Percentiles rank a stretch among this genome's conserved stretches.
These are phyloP conservation scores for Bergia sp. DNA, from an alignment of 92 coral and sea anemone genomes.

Conservation along the genomic window DNA sequence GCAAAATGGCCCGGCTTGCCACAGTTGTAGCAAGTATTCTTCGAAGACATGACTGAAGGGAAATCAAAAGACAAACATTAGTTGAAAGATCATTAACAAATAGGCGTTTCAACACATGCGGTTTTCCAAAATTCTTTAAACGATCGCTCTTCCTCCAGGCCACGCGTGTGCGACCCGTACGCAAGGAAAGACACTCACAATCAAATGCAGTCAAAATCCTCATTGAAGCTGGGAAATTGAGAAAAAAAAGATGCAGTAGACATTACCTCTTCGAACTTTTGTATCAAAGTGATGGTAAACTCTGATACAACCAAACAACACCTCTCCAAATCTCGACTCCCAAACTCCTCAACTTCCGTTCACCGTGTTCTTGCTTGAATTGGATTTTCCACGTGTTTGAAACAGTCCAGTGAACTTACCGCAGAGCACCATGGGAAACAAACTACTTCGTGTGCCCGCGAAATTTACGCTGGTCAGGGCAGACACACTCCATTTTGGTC, in stretches of 20 bases:
- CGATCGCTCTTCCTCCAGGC: neutral
- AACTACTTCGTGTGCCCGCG: neutral
- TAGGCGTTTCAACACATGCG: neutral
- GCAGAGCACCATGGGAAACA: slow-evolving; percentile 10
- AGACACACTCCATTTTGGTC: no score
- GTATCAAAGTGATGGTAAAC: slow-evolving; percentile 44
- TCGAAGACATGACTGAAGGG: slow-evolving; percentile 38
- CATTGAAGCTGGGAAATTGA: neutral
- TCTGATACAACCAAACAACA: slow-evolving; percentile 44
- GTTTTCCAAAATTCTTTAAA: neutral
- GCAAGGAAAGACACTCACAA: neutral
- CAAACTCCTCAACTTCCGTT: slow-evolving; percentile 15
- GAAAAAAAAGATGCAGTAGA: neutral
- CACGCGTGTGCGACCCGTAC: no score
- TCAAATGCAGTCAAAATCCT: neutral
- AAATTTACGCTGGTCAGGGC: neutral
- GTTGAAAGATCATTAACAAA: neutral
- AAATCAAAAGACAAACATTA: neutral
- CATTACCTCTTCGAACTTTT: slow-evolving; percentile 46
- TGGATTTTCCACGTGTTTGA: slow-evolving; percentile 40
- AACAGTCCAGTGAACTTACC: neutral
- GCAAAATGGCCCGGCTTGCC: slow-evolving; percentile 41
- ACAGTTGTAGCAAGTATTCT: slow-evolving; percentile 35
- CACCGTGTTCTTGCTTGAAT: slow-evolving; percentile 7
- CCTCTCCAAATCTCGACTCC: slow-evolving; percentile 49